These are phyloP conservation scores for Crotalus adamanteus DNA, from an alignment of 2,797 vertebrate genomes.

Conservation along the genomic window DNA sequence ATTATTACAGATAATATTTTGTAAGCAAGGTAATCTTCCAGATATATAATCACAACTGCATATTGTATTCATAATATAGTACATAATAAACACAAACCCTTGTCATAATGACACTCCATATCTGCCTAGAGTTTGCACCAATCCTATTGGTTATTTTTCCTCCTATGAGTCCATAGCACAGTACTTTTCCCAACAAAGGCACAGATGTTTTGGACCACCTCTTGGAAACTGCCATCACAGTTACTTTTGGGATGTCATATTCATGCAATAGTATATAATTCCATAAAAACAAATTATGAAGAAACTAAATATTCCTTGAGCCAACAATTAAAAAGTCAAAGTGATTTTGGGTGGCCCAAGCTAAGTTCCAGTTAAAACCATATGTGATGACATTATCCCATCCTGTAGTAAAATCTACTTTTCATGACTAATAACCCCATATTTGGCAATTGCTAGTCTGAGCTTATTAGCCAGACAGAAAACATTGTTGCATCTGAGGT, in stretches of 20 bases:
- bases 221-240: constrained; percentile 59
- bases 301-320: constrained; percentile 53
- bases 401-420: constrained; percentile 42
- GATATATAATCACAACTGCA: not conserved
- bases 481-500: constrained; percentile 10
- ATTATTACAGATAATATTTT: not conserved
- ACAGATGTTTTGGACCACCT: constrained; percentile 60
- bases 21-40: not conserved
- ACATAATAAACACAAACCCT: not conserved
- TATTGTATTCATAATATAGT: not conserved
- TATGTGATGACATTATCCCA: constrained; percentile 53
- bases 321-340: constrained; percentile 44
- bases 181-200: constrained; percentile 43
- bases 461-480: constrained; percentile 39
- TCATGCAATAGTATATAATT: constrained; percentile 46
- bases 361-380: constrained; percentile 47
- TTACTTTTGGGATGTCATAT: constrained; percentile 46
- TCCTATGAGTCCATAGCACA: constrained; percentile 39
- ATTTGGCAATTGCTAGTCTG: constrained; percentile 13
- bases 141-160: constrained; percentile 47
- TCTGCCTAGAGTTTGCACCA: too few relatives aligned
- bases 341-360: constrained; percentile 44
- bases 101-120: too few relatives aligned
- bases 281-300: constrained; percentile 50
- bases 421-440: constrained; percentile 38